These are phyloP conservation scores for Platycnemis pennipes DNA, from an alignment of 2,888 invertebrate species.

Conservation along the genomic window DNA sequence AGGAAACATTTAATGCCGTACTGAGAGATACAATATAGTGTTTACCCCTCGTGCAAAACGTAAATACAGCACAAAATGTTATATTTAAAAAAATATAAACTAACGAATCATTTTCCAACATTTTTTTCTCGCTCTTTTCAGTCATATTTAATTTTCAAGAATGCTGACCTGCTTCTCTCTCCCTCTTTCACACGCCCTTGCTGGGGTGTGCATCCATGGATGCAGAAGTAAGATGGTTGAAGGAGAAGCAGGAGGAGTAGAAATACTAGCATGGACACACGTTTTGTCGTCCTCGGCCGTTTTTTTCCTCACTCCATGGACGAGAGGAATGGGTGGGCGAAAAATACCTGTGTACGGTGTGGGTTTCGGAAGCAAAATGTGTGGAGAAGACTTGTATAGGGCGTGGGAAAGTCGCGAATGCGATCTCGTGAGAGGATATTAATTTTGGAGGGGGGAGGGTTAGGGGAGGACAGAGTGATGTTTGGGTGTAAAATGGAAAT, in stretches of 20 bases:
- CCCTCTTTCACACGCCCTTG: slow-evolving; percentile 11
- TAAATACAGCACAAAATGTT: too few relatives aligned
- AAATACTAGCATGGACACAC: not conserved
- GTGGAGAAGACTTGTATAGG: not conserved
- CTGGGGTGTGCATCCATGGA: not conserved
- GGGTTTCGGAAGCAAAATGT: not conserved
- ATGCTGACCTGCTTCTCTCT: slow-evolving; percentile 3
- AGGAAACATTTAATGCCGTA: too few relatives aligned
- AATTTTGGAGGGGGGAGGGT: not conserved
- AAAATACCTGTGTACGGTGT: not conserved
- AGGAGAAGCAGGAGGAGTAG: not conserved
- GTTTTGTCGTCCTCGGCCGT: too few relatives aligned
- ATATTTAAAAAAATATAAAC: too few relatives aligned
- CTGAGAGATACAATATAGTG: too few relatives aligned
- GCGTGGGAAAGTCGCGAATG: not conserved
- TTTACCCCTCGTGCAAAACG: too few relatives aligned
- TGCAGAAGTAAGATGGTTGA: not conserved
- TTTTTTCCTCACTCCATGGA: not conserved
- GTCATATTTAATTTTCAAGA: too few relatives aligned
- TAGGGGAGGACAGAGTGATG: not conserved
- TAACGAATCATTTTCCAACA: too few relatives aligned
- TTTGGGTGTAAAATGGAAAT: not conserved
- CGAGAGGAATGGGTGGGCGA: not conserved
- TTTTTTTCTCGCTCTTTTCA: too few relatives aligned
- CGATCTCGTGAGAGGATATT: not conserved